A percentile compares a stretch with the other conserved stretches of the same genome.
Conservation (phyloP, 2,113 vertebrate species). For the Chloropsis cyanopogon region DNA sequence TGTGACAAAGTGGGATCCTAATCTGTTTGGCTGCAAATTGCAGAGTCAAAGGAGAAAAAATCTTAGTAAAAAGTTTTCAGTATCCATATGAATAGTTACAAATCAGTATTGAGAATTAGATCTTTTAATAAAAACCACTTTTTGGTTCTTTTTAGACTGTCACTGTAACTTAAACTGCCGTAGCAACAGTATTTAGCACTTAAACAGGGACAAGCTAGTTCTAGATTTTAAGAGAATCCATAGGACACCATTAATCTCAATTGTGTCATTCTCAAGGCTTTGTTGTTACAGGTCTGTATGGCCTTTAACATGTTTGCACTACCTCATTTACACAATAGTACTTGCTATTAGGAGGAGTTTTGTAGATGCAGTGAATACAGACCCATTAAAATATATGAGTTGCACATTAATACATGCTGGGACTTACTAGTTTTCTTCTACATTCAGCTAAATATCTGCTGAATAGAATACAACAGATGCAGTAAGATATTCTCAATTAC, state of each 20-base stretch:
- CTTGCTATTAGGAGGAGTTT: neutral
- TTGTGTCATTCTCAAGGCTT: neutral
- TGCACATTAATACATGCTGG: neutral
- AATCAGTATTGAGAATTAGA: neutral
- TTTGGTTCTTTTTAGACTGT: neutral
- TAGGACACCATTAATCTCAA: neutral
- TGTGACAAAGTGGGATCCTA: neutral
- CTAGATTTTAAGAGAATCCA: neutral
- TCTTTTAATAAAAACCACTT: neutral
- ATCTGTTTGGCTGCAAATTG: neutral
- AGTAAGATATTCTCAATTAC: slow-evolving; percentile 2
- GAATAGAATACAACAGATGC: neutral
- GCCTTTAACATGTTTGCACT: neutral
- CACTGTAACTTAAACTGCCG: neutral
- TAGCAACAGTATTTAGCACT: neutral
- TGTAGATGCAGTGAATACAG: neutral
- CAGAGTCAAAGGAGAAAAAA: neutral
- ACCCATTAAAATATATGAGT: neutral
- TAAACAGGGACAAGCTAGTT: neutral
- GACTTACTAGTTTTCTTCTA: neutral
- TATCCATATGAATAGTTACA: neutral
- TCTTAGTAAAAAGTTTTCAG: neutral
- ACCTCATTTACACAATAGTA: neutral
- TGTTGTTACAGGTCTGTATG: neutral
- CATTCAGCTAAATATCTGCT: neutral